Evolutionary conservation across 2,113 vertebrate genomes (phyloP).

Genomic region (Axis porcinus): DNA sequence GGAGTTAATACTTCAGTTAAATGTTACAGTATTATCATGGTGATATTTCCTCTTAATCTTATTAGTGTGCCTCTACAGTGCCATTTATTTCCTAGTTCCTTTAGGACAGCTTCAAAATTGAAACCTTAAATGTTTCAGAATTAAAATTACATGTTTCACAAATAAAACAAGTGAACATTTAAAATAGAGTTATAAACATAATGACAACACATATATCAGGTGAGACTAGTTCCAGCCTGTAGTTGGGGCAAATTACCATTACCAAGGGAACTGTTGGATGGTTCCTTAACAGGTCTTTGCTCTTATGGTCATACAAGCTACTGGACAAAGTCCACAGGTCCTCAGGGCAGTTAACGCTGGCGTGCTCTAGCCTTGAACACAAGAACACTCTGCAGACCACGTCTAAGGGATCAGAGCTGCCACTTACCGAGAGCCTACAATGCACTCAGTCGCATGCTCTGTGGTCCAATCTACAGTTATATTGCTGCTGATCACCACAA

Average conservation of each 20-base stretch:
- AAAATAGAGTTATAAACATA: neutral
- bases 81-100: constrained; percentile 24
- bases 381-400: neutral
- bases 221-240: neutral
- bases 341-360: neutral
- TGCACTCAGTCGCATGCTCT: neutral
- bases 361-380: neutral
- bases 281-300: neutral
- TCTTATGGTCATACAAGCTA: neutral
- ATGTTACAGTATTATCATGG: neutral
- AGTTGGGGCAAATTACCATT: neutral
- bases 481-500: neutral
- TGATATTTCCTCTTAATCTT: neutral
- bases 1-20: neutral
- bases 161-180: constrained; percentile 1
- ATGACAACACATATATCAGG: neutral
- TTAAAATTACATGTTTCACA: neutral
- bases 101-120: neutral
- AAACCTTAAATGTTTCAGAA: neutral
- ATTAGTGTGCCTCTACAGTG: neutral
- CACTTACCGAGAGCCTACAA: neutral
- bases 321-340: neutral
- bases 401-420: neutral
- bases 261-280: neutral
- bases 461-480: neutral